These are phyloP conservation scores for Ormia ochracea DNA, from an alignment of 2,888 invertebrate genomes.

Conservation along the genomic window DNA sequence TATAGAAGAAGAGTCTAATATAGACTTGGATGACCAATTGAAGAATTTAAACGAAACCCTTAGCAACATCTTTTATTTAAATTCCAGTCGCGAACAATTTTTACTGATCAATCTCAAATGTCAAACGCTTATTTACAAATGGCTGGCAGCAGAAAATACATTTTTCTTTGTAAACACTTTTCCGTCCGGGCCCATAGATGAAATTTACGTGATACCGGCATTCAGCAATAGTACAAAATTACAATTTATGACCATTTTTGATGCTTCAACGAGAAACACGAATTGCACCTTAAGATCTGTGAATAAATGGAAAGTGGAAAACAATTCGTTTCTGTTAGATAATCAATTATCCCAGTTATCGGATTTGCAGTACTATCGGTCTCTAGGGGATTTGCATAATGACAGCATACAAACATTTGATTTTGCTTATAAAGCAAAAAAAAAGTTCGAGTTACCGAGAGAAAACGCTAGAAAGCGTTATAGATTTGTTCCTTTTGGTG, in stretches of 20 bases:
- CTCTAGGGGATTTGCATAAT: constrained; percentile 4
- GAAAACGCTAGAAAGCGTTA: constrained; percentile 46
- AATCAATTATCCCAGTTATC: neutral
- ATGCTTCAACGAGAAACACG: too few relatives aligned
- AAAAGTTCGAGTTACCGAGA: constrained; percentile 13
- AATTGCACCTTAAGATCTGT: constrained; percentile 65
- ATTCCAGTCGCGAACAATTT: constrained; percentile 39
- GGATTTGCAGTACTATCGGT: neutral
- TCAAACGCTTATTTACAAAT: constrained; percentile 76
- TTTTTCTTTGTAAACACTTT: constrained; percentile 70
- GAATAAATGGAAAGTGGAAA: constrained; percentile 68
- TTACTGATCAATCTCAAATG: constrained; percentile 76
- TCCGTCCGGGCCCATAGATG: constrained; percentile 77
- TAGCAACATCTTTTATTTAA: constrained; percentile 25
- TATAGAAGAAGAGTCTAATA: constrained; percentile 75
- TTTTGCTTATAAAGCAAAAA: neutral
- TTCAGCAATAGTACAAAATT: constrained; percentile 63
- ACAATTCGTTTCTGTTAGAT: neutral
- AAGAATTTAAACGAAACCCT: neutral
- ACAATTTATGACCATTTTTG: constrained; percentile 73
- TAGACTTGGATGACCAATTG: neutral
- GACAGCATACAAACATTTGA: constrained; percentile 27
- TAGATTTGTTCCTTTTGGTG: constrained; percentile 64
- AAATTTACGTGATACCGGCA: constrained; percentile 71
- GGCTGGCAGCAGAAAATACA: constrained; percentile 68